Evolutionary conservation across 2,113 vertebrate genomes (phyloP).

Genomic region (Cathartes aura): DNA sequence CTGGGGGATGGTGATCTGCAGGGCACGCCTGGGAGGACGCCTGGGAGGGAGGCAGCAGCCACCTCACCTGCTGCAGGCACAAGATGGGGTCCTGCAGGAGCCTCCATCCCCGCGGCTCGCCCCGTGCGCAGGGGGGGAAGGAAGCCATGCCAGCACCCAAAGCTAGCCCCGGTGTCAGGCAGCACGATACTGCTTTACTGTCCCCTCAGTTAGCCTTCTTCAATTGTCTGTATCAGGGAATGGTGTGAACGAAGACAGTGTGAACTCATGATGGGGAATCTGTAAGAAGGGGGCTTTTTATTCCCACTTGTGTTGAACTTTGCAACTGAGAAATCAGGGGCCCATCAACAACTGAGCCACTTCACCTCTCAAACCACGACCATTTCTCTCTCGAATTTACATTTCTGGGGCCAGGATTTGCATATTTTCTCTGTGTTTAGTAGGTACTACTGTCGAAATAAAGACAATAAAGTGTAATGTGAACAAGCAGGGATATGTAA

Average conservation of each 20-base stretch:
- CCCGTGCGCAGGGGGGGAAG: fast-evolving
- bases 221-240: background rate
- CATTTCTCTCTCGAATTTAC: background rate
- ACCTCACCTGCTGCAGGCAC: background rate
- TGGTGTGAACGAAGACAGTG: background rate
- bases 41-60: background rate
- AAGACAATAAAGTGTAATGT: background rate
- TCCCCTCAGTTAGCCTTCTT: background rate
- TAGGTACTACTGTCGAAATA: background rate
- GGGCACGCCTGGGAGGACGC: fast-evolving
- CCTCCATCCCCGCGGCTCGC: fast-evolving
- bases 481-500: background rate
- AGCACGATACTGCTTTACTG: background rate
- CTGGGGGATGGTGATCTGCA: background rate
- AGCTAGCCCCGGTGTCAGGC: background rate
- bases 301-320: background rate
- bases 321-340: background rate
- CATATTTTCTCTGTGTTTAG: background rate
- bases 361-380: background rate
- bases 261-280: too few relatives aligned
- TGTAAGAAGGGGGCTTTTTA: background rate
- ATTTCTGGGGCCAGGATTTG: background rate
- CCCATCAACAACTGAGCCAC: background rate
- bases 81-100: background rate
- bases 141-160: background rate